Evolutionary conservation across 2,888 invertebrate species (phyloP).

Genomic region (Leptinotarsa juncta): DNA sequence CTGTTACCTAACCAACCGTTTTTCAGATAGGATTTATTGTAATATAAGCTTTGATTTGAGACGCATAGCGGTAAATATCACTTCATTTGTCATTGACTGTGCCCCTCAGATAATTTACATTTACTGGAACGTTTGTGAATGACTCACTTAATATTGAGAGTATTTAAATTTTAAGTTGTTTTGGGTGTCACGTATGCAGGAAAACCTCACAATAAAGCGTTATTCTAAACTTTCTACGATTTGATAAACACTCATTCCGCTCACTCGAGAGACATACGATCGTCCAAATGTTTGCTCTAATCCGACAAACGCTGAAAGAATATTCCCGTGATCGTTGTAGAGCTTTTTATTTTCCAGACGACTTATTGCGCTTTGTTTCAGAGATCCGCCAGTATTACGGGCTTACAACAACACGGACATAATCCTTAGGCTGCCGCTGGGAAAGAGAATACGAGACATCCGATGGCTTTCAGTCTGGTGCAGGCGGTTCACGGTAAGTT

Average conservation of each 20-base stretch:
- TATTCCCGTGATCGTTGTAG: slow-evolving; percentile 27
- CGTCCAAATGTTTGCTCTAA: not conserved
- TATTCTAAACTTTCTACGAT: not conserved
- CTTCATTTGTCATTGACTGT: no score
- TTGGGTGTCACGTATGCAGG: no score
- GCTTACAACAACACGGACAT: slow-evolving; percentile 84
- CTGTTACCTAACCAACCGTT: no score
- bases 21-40: no score
- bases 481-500: slow-evolving; percentile 86
- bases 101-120: no score
- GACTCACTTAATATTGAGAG: no score
- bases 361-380: slow-evolving; percentile 66
- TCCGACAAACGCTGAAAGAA: not conserved
- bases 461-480: slow-evolving; percentile 95
- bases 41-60: no score
- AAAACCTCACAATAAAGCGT: no score
- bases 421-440: slow-evolving; percentile 84
- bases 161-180: no score
- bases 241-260: not conserved
- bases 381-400: slow-evolving; percentile 82
- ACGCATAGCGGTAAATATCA: no score
- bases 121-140: no score
- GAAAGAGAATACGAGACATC: slow-evolving; percentile 87
- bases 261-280: not conserved
- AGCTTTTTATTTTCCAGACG: slow-evolving; percentile 35